Conservation (phyloP, 2,113 vertebrate genomes). For the Tupaia chinensis region DNA sequence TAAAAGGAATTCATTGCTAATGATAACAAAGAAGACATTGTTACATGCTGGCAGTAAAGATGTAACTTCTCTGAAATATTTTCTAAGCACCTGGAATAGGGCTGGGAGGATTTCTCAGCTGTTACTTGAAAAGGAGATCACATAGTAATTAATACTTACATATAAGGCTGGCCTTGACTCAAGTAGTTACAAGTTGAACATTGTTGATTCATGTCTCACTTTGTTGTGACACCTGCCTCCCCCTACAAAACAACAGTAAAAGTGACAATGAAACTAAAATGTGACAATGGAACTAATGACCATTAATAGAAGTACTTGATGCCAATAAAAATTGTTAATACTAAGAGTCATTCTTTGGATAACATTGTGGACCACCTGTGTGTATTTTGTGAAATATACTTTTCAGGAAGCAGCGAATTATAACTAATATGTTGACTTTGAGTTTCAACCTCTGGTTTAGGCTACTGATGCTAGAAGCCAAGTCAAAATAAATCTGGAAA, state of each 20-base stretch:
- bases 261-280: background rate
- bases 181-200: background rate
- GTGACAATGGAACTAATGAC: background rate
- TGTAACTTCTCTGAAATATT: background rate
- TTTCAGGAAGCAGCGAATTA: background rate
- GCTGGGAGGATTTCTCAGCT: conserved; percentile 1
- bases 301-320: background rate
- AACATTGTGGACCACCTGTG: background rate
- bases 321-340: background rate
- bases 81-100: background rate
- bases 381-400: background rate
- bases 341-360: background rate
- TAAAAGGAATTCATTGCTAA: background rate
- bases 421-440: background rate
- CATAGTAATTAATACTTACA: background rate
- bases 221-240: background rate
- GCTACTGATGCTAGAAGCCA: background rate
- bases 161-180: background rate
- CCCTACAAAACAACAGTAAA: background rate
- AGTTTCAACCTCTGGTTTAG: background rate
- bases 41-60: background rate
- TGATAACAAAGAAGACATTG: background rate
- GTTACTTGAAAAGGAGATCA: background rate
- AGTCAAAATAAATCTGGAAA: background rate
- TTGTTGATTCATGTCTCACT: background rate